Conservation (phyloP, 2,113 vertebrate genomes). For the Zeus faber region DNA sequence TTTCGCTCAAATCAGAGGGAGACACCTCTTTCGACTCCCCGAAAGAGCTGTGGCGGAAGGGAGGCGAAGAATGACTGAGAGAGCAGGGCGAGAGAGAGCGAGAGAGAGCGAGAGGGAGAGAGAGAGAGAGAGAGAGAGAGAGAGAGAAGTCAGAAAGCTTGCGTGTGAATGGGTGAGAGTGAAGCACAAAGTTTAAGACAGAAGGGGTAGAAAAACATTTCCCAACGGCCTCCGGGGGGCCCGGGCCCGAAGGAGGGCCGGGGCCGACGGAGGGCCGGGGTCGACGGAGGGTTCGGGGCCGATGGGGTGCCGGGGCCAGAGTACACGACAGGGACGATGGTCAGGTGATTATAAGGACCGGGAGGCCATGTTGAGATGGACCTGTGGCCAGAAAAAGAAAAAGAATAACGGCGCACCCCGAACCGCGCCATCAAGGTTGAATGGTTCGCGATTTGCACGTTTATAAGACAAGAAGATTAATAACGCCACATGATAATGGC, state of each 20-base stretch:
- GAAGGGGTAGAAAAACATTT: too few relatives aligned
- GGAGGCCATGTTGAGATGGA: too few relatives aligned
- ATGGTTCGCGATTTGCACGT: conserved; percentile 99
- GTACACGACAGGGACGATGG: conserved; percentile 96
- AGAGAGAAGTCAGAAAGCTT: conserved; percentile 65
- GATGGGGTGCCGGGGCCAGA: conserved; percentile 82
- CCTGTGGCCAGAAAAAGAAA: conserved; percentile 99
- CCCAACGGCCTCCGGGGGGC: too few relatives aligned
- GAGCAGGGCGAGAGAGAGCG: conserved; percentile 43
- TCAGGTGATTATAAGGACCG: conserved; percentile 98
- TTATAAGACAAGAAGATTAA: conserved; percentile 99
- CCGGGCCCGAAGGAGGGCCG: too few relatives aligned
- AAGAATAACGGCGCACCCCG: conserved; percentile 99
- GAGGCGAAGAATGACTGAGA: conserved; percentile 3
- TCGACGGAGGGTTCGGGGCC: conserved; percentile 80
- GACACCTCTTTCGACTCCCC: background rate
- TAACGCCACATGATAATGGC: conserved; percentile 99
- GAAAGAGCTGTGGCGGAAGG: background rate
- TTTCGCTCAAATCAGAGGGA: background rate
- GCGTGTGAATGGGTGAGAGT: too few relatives aligned
- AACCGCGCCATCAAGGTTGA: conserved; percentile 98
- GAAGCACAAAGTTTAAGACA: too few relatives aligned
- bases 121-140: conserved; percentile 37
- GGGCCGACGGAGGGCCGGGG: too few relatives aligned
- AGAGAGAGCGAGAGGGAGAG: background rate